These are phyloP conservation scores for Diuraphis noxia DNA, from an alignment of 1,140 invertebrate species.

Conservation along the genomic window DNA sequence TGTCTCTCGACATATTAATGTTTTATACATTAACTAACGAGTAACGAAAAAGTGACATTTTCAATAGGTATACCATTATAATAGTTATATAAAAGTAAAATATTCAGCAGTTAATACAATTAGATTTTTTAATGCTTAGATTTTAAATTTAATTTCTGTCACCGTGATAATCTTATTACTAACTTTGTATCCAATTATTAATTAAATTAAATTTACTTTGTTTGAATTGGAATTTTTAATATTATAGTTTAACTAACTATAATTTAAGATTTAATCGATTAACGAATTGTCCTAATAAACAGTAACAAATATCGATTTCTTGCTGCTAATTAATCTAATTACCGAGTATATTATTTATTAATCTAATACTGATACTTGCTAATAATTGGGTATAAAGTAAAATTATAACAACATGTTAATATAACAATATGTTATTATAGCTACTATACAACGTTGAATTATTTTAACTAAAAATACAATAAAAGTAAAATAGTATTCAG, in stretches of 20 bases:
- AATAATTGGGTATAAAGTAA: not conserved
- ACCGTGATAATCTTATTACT: not conserved
- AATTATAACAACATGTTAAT: not conserved
- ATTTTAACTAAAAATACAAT: not conserved
- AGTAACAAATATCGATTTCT: not conserved
- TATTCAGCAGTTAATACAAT: not conserved
- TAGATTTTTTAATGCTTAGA: not conserved
- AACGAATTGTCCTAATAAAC: not conserved
- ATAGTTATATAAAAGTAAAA: not conserved
- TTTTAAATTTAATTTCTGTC: not conserved
- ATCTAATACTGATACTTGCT: too few relatives aligned
- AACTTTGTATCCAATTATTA: not conserved
- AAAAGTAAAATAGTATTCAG: not conserved
- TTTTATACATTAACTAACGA: slow-evolving; percentile 2
- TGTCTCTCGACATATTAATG: not conserved
- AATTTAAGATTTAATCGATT: not conserved
- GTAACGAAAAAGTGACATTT: not conserved
- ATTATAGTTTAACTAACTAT: not conserved
- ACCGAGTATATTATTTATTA: too few relatives aligned
- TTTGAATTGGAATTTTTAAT: not conserved
- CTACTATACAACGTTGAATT: not conserved
- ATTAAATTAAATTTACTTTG: not conserved
- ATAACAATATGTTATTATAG: not conserved
- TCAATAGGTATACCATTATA: not conserved
- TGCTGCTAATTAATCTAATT: not conserved